Evolutionary conservation across 1,140 invertebrate genomes (phyloP).

Genomic region (Solenopsis fugax): DNA sequence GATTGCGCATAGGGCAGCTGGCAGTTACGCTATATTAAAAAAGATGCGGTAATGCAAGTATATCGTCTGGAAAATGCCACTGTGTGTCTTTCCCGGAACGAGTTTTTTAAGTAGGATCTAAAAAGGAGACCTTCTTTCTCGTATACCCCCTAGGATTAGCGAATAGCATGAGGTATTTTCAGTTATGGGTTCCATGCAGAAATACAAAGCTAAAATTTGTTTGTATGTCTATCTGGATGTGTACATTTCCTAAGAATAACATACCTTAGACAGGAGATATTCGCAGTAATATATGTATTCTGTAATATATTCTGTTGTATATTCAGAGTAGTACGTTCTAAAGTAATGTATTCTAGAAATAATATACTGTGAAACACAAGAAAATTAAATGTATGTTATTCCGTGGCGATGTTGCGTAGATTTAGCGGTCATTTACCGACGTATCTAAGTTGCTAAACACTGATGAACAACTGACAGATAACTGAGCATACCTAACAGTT

Average conservation of each 20-base stretch:
- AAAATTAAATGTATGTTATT: neutral
- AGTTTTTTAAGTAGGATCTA: conserved; percentile 27
- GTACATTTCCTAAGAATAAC: too few relatives aligned
- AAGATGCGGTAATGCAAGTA: conserved; percentile 1
- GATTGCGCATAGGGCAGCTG: conserved; percentile 13
- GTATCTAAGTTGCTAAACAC: neutral
- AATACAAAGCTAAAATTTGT: neutral
- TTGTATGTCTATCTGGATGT: neutral
- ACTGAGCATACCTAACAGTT: conserved; percentile 27
- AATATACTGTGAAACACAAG: neutral
- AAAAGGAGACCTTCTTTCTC: neutral
- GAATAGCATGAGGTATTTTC: neutral
- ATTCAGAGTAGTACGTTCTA: neutral
- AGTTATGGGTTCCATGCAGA: neutral
- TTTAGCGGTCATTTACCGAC: neutral
- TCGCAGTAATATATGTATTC: neutral
- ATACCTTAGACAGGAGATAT: neutral
- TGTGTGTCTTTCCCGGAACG: neutral
- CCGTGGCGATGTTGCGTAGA: neutral
- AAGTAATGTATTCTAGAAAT: neutral
- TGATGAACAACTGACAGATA: conserved; percentile 21
- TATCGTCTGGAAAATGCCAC: conserved; percentile 7
- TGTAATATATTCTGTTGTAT: neutral
- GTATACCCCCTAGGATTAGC: conserved; percentile 2
- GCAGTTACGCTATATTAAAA: conserved; percentile 47